phyloP scores from a whole-genome alignment of 2,888 invertebrate species.

The Sylvicola cinctus region DNA sequence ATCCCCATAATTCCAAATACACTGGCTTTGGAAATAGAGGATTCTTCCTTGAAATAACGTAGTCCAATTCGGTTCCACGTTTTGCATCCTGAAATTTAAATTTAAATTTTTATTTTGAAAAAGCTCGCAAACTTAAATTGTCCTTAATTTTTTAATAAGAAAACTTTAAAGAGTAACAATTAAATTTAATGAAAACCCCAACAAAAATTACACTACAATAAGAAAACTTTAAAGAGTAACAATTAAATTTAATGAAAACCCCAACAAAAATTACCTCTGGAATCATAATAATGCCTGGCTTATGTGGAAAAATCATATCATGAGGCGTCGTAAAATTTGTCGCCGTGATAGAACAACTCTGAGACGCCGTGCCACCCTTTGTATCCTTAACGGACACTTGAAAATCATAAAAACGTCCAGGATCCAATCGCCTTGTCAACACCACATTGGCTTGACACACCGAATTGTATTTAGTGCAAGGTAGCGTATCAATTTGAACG shows the following conservation, averaged over 20 bases:
- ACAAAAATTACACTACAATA: slow-evolving; percentile 30
- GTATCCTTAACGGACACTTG: slow-evolving; percentile 51
- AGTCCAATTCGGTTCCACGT: slow-evolving; percentile 62
- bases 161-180: slow-evolving; percentile 3
- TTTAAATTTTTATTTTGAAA: background rate
- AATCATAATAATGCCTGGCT: slow-evolving; percentile 52
- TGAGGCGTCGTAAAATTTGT: slow-evolving; percentile 71
- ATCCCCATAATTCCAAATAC: slow-evolving; percentile 66
- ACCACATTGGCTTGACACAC: slow-evolving; percentile 78
- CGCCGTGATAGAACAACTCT: slow-evolving; percentile 60
- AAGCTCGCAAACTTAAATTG: no score
- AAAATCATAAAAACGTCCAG: slow-evolving; percentile 71
- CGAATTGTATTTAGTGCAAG: slow-evolving; percentile 70
- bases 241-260: slow-evolving; percentile 1
- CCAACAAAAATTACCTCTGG: slow-evolving; percentile 37
- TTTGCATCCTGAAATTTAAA: slow-evolving; percentile 40
- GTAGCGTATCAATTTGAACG: slow-evolving; percentile 58
- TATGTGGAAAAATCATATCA: slow-evolving; percentile 63
- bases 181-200: slow-evolving; percentile 1
- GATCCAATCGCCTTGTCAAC: slow-evolving; percentile 50
- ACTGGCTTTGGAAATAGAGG: slow-evolving; percentile 56
- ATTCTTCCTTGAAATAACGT: slow-evolving; percentile 62
- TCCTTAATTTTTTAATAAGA: no score
- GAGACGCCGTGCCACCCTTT: slow-evolving; percentile 50
- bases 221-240: slow-evolving; percentile 4